Conservation (phyloP, 2,888 invertebrate genomes). For the Rhagonycha lutea region DNA sequence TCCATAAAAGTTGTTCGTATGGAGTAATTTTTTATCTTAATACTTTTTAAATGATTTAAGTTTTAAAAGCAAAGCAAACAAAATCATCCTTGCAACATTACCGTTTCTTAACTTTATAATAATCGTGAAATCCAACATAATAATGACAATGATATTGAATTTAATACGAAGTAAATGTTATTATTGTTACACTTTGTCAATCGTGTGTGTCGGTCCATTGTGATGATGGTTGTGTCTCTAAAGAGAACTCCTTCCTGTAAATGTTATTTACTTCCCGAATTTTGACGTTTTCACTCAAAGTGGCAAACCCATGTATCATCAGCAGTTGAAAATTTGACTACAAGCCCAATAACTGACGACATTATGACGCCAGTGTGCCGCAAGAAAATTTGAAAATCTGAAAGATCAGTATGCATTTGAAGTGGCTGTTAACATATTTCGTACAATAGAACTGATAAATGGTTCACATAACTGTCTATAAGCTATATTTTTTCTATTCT, state of each 20-base stretch:
- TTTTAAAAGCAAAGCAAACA: not conserved
- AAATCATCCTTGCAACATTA: not conserved
- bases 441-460: slow-evolving; percentile 29
- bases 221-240: too few species aligned
- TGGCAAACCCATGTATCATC: not conserved
- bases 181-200: too few species aligned
- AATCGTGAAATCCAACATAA: not conserved
- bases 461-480: slow-evolving; percentile 30
- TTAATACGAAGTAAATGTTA: not conserved
- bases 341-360: too few species aligned
- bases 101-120: not conserved
- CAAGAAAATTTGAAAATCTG: too few species aligned
- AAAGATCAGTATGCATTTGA: slow-evolving; percentile 29
- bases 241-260: too few species aligned
- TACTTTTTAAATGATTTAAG: not conserved
- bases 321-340: not conserved
- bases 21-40: not conserved
- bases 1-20: not conserved
- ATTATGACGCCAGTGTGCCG: too few species aligned
- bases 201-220: too few species aligned
- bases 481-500: slow-evolving; percentile 25
- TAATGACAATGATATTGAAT: not conserved
- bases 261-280: not conserved
- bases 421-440: slow-evolving; percentile 30
- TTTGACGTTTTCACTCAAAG: not conserved